These are phyloP conservation scores for Alethe diademata DNA, from an alignment of 2,113 vertebrate genomes.

Conservation along the genomic window DNA sequence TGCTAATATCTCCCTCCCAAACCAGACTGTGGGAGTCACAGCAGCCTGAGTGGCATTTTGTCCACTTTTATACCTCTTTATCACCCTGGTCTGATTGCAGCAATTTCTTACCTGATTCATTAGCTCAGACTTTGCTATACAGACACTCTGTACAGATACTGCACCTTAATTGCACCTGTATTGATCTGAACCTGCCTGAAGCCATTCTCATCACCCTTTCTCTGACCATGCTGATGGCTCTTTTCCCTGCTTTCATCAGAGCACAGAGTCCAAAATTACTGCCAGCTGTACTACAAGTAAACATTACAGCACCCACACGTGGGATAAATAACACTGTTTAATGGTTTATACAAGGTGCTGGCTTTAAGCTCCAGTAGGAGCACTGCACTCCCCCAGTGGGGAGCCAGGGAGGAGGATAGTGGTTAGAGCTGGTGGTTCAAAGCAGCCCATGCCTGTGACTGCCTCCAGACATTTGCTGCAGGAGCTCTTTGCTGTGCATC, in stretches of 20 bases:
- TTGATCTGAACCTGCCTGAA: background rate
- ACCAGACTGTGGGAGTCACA: background rate
- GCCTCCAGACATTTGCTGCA: background rate
- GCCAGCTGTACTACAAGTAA: background rate
- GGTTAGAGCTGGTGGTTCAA: background rate
- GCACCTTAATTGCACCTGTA: background rate
- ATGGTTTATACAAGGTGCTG: background rate
- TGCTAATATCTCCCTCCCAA: background rate
- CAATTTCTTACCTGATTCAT: conserved; percentile 1
- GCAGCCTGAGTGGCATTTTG: background rate
- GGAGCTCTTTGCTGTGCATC: background rate
- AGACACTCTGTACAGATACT: background rate
- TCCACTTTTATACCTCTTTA: background rate
- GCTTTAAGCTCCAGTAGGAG: background rate
- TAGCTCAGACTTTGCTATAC: background rate
- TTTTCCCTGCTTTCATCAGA: background rate
- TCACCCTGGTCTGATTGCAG: background rate
- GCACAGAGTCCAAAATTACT: background rate
- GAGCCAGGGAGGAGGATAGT: background rate
- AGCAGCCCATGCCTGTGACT: background rate
- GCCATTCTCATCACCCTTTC: background rate
- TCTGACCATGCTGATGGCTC: background rate
- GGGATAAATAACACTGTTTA: background rate
- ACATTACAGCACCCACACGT: background rate
- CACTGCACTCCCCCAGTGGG: background rate